Percentiles rank a stretch among this genome's conserved stretches.
Evolutionary conservation across 1,140 invertebrate species (phyloP).

Genomic region (Sitobion miscanthi): DNA sequence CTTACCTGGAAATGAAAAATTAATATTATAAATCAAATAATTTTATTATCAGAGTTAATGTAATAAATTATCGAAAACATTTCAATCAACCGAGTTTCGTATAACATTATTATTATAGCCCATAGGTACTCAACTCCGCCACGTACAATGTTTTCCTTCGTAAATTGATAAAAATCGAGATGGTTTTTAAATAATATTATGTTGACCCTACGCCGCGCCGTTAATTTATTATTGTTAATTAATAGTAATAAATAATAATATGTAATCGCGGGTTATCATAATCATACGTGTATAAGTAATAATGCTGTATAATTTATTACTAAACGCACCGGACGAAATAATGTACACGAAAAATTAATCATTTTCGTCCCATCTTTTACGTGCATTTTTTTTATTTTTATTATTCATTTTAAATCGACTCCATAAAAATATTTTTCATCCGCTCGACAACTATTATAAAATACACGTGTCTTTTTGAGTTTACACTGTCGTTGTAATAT

Average conservation of each 20-base stretch:
- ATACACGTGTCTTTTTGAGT: not conserved
- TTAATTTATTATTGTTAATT: conserved; percentile 26
- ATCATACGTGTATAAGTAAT: not conserved
- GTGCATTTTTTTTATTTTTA: not conserved
- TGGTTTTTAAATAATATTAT: not conserved
- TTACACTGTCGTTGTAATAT: not conserved
- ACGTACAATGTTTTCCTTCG: not conserved
- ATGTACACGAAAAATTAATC: not conserved
- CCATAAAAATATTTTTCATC: not conserved
- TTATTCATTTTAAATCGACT: not conserved
- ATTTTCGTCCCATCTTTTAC: not conserved
- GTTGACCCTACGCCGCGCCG: not conserved
- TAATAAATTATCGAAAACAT: not conserved
- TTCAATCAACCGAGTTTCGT: not conserved
- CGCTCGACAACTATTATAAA: not conserved
- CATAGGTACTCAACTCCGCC: not conserved
- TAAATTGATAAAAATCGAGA: not conserved
- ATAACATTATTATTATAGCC: not conserved
- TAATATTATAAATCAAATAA: not conserved
- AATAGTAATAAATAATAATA: conserved; percentile 23
- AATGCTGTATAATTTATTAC: not conserved
- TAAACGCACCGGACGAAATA: not conserved
- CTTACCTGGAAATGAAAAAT: conserved; percentile 31
- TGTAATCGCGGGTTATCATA: not conserved
- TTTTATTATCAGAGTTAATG: not conserved